These are phyloP conservation scores for Bicyclus anynana DNA, from an alignment of 1,140 invertebrate genomes.

Conservation along the genomic window DNA sequence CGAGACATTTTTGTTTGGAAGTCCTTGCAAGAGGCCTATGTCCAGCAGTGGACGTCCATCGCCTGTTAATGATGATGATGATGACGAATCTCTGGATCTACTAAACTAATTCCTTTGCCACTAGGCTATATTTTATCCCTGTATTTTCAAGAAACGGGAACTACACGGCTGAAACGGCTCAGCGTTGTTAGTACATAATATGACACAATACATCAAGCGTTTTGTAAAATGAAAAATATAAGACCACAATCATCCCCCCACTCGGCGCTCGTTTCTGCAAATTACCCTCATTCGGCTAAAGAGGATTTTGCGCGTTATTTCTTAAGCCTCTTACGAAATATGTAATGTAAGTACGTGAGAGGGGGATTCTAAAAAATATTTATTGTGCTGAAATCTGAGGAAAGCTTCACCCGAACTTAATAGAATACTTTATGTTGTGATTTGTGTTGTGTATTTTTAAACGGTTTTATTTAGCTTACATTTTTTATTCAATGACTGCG, in stretches of 20 bases:
- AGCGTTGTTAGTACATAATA: too few relatives aligned
- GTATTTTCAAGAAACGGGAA: too few relatives aligned
- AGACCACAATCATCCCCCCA: conserved; percentile 30
- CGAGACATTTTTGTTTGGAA: too few relatives aligned
- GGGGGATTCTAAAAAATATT: conserved; percentile 15
- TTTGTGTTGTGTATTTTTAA: background rate
- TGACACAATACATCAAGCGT: background rate
- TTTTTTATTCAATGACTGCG: too few relatives aligned
- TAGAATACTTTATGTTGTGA: conserved; percentile 23
- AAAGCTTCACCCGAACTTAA: conserved; percentile 20
- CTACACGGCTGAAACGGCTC: too few relatives aligned
- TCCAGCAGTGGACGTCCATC: too few relatives aligned
- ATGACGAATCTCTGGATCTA: too few relatives aligned
- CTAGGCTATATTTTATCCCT: too few relatives aligned
- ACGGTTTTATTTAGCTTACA: too few relatives aligned
- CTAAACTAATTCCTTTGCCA: too few relatives aligned
- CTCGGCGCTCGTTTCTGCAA: conserved; percentile 32
- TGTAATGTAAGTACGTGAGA: conserved; percentile 28
- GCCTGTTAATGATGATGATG: too few relatives aligned
- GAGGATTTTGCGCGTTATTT: conserved; percentile 27
- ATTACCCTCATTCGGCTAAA: conserved; percentile 35
- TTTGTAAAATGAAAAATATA: conserved; percentile 29
- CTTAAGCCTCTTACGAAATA: conserved; percentile 27
- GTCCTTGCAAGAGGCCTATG: too few relatives aligned
- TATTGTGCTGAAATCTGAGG: conserved; percentile 22